Base-by-base conservation (phyloP, 53 echinoderm and acorn worm genomes). In the Hippasteria phrygiana region DNA sequence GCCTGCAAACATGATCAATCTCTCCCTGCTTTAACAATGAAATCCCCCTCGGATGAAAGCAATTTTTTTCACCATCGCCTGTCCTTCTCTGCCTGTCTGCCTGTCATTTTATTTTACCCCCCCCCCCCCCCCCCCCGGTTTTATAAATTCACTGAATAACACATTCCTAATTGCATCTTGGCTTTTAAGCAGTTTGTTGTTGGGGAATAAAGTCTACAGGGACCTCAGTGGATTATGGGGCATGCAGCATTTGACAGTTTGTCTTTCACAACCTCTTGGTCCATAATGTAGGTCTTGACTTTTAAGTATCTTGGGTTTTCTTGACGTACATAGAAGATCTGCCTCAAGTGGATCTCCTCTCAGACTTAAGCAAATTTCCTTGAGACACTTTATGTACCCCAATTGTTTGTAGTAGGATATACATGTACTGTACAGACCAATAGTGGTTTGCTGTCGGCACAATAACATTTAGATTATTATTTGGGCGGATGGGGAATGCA, bases 111-210 rank as follows among this genome's bases (percentile, higher is more conserved):
- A 22, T n/a, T n/a, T n/a, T n/a, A n/a, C 4, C 74, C 9, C 6
- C 24, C 74, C 24, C 24, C 20, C 0, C 55, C 35, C 53, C 8
- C 5, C 6, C 13, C 9, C 16, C 0, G 13, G 0, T 32, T 51
- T 38, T 43, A 35, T 8, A 48, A 34, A 77, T 16, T 77, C 24
- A 4, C 36, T 0, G 10, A 7, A 34, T 77, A 55, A 36, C 20
- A 20, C 43, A 24, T 34, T 77, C 77, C 20, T 38, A 77, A 36
- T 6, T 4, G 10, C 37, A 51, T 51, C 51, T 51, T 14, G 51
- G 51, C 51, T 51, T 71, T 27, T 22, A 27, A 71, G 71, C 71
- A 71, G n/a, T 18, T 63, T 63, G 63, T 63, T 63, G 63, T 63
- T 24, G 63, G 63, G 63, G 27, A 63, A 28, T 63, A 63, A n/a